Base-by-base conservation (phyloP, 2,797 vertebrate species). In the Lepilemur septentrionalis region DNA sequence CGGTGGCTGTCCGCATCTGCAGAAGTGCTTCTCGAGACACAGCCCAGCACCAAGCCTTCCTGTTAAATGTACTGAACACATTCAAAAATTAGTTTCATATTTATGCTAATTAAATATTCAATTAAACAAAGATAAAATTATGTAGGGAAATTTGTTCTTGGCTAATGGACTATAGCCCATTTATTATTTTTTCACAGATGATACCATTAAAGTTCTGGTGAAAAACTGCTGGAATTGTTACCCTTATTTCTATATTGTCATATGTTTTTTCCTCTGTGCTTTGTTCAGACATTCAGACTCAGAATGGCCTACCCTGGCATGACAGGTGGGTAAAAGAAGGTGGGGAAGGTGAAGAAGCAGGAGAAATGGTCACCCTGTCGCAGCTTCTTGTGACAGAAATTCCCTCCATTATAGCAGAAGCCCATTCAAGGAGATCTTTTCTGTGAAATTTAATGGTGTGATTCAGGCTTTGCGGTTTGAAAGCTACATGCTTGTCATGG, bases 121-220 rank as follows among this genome's bases (percentile, higher is more conserved):
- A 98, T 99, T 99, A 99, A 99, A 99, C 98, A 98, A 99, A 98
- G 98, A 98, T 98, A 98, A 98, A 98, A 99, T 98, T 98, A 98
- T 91, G 92, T 98, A 98, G 97, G 97, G 95, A 96, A 98, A 98
- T 98, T 98, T 98, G 98, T 98, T 98, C 98, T 98, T 98, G 98
- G 98, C 98, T 99, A 99, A 99, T 99, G 98, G 98, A 94, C 98
- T 99, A 98, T 98, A 97, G 98, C 98, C 89, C 93, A 57, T 98
- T 98, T 98, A 98, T 98, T 98, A 98, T 97, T 98, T 98, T 98
- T 98, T 98, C 95, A 59, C 97, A 96, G 89, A 98, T 98, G 98
- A 98, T 96, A 98, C 97, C 94, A 98, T 98, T 98, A 98, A 98
- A 98, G 94, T 97, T 97, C 93, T 46, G 15, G 48, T 79, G 48